phyloP scores from a whole-genome alignment of 2,797 vertebrate species.

The Botia almorhae region DNA sequence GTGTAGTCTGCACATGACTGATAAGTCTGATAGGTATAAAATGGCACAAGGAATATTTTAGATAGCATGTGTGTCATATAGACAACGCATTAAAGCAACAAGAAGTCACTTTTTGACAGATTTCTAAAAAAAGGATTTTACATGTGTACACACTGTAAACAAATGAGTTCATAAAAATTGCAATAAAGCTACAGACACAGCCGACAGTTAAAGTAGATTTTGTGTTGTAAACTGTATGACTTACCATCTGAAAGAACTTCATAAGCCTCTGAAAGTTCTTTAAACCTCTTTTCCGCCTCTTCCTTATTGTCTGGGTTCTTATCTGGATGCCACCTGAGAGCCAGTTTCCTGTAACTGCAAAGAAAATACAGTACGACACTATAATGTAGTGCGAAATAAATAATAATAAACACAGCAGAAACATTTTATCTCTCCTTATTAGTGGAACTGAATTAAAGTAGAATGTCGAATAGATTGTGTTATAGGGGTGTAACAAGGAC shows the following conservation, averaged over 20 bases:
- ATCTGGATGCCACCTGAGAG: slow-evolving; percentile 94
- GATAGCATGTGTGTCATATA: background rate
- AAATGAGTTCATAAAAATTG: too few species aligned
- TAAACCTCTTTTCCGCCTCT: slow-evolving; percentile 91
- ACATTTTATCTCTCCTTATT: background rate
- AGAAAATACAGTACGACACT: background rate
- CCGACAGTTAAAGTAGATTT: background rate
- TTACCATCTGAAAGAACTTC: slow-evolving; percentile 92
- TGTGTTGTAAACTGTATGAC: slow-evolving; percentile 52
- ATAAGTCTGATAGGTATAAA: background rate
- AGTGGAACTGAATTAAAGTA: background rate
- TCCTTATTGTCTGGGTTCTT: too few species aligned
- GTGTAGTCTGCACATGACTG: background rate
- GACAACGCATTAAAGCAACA: too few species aligned
- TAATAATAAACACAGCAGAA: background rate
- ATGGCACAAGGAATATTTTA: background rate
- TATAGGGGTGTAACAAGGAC: background rate
- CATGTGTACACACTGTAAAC: too few species aligned
- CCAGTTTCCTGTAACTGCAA: slow-evolving; percentile 89
- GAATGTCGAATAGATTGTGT: background rate
- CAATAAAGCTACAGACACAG: background rate
- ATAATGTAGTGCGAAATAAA: background rate
- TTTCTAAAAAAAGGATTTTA: too few species aligned
- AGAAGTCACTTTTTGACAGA: too few species aligned
- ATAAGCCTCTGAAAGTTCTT: slow-evolving; percentile 94